Percentiles rank a stretch among this genome's conserved stretches.
Evolutionary conservation across 1,140 invertebrate species (phyloP).

Genomic region (Drosophila gunungcola): DNA sequence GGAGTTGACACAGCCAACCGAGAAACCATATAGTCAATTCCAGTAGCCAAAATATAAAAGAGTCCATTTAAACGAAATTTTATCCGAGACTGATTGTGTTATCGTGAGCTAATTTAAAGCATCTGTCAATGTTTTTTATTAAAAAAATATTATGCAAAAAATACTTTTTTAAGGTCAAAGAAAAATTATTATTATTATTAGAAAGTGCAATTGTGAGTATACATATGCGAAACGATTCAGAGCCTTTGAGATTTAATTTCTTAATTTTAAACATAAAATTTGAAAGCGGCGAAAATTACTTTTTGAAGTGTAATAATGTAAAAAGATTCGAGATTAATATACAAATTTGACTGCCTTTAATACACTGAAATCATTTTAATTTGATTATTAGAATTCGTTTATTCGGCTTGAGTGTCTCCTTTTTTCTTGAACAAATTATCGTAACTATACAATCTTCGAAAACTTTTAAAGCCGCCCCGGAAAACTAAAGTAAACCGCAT

Average conservation of each 20-base stretch:
- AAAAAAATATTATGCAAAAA: not conserved
- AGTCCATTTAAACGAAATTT: not conserved
- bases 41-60: not conserved
- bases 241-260: too few species aligned
- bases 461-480: conserved; percentile 43
- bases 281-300: too few species aligned
- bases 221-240: too few species aligned
- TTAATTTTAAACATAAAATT: too few species aligned
- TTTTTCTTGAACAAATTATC: too few species aligned
- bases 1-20: conserved; percentile 29
- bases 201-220: too few species aligned
- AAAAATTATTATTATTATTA: not conserved
- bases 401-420: too few species aligned
- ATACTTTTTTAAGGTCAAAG: not conserved
- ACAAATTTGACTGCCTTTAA: too few species aligned
- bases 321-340: too few species aligned
- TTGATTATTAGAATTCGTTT: not conserved
- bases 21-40: not conserved
- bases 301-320: too few species aligned
- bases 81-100: not conserved
- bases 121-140: not conserved
- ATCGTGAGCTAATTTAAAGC: not conserved
- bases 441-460: not conserved
- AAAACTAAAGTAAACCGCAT: conserved; percentile 21
- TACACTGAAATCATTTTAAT: too few species aligned